phyloP scores from a whole-genome alignment of 2,888 invertebrate species.

The Pollenia labialis region DNA sequence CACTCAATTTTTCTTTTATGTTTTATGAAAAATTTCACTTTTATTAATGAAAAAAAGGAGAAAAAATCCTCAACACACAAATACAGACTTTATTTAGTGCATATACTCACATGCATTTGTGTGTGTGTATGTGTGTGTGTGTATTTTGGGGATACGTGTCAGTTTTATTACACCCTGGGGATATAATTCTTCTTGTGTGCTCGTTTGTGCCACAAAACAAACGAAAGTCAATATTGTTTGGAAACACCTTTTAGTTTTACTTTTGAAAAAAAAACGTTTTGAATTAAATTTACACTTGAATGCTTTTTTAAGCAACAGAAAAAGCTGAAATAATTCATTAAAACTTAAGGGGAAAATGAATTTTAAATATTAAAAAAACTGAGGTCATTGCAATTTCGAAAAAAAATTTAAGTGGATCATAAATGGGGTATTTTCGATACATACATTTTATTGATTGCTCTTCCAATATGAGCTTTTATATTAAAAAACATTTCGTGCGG shows the following conservation, averaged over 20 bases:
- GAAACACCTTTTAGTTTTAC: constrained; percentile 44
- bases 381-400: neutral
- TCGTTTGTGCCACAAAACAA: constrained; percentile 43
- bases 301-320: neutral
- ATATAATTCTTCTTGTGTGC: constrained; percentile 43
- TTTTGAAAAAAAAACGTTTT: constrained; percentile 38
- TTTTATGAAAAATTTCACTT: constrained; percentile 65
- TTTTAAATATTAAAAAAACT: neutral
- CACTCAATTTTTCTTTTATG: constrained; percentile 4
- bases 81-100: neutral
- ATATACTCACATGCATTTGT: neutral
- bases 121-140: neutral
- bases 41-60: constrained; percentile 61
- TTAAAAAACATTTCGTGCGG: too few relatives aligned
- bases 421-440: too few relatives aligned
- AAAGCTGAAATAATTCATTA: neutral
- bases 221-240: constrained; percentile 45
- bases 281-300: constrained; percentile 52
- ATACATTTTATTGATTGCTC: too few relatives aligned
- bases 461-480: too few relatives aligned
- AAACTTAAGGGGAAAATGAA: neutral
- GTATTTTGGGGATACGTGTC: constrained; percentile 61
- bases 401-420: too few relatives aligned
- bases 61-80: constrained; percentile 23
- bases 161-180: constrained; percentile 68